A percentile compares a stretch with the other conserved stretches of the same genome.
Evolutionary conservation across 2,113 vertebrate genomes (phyloP).

Genomic region (Ictalurus furcatus): DNA sequence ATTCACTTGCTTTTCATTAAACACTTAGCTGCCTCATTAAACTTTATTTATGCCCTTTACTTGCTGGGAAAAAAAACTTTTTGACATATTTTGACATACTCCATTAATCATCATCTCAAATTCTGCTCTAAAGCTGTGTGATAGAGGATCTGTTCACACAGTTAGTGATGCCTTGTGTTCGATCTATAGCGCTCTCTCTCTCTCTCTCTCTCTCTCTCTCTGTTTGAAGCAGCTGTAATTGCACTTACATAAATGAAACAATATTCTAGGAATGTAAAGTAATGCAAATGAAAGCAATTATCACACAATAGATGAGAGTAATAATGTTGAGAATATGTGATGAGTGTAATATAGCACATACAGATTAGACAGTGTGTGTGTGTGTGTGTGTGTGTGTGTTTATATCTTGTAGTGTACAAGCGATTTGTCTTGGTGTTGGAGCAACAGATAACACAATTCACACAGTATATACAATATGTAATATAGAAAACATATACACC

Average conservation of each 20-base stretch:
- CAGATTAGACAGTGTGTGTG: background rate
- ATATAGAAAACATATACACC: background rate
- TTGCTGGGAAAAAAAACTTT: background rate
- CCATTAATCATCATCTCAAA: background rate
- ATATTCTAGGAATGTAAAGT: background rate
- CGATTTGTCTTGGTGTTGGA: background rate
- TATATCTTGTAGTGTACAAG: background rate
- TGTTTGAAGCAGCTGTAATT: background rate
- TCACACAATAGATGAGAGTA: background rate
- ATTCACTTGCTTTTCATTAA: slow-evolving; percentile 31
- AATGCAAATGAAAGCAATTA: background rate
- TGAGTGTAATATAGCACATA: background rate
- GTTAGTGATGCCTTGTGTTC: background rate
- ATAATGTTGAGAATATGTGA: background rate
- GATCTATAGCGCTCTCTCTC: background rate
- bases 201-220: background rate
- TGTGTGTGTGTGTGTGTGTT: background rate
- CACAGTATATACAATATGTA: background rate
- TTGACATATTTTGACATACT: background rate
- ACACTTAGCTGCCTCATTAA: slow-evolving; percentile 8
- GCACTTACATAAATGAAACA: background rate
- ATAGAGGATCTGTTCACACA: background rate
- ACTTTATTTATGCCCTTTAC: background rate
- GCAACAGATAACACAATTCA: background rate
- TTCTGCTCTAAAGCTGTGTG: background rate